A percentile compares a stretch with the other conserved stretches of the same genome.
phyloP scores from a whole-genome alignment of 2,797 vertebrate species.

The Megaceryle alcyon region DNA sequence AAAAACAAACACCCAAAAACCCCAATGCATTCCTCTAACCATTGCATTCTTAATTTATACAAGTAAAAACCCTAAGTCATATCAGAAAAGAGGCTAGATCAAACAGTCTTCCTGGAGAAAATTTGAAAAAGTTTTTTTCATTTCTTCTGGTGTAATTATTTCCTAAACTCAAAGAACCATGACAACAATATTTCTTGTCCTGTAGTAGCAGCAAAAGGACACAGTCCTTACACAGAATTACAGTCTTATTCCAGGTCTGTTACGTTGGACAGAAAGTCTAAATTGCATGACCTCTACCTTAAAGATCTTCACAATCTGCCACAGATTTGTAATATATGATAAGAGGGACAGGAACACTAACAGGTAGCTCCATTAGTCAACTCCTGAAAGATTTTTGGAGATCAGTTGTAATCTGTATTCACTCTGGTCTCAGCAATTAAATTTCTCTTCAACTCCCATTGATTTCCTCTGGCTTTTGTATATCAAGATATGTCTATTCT shows the following conservation, averaged over 20 bases:
- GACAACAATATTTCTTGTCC: background rate
- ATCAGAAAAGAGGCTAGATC: background rate
- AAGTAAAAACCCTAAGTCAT: background rate
- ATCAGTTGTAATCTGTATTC: background rate
- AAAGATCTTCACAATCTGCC: background rate
- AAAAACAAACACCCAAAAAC: background rate
- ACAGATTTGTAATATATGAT: background rate
- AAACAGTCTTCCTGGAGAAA: background rate
- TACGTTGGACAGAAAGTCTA: background rate
- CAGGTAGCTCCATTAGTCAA: background rate
- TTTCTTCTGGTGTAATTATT: background rate
- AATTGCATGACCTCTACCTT: background rate
- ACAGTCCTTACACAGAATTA: no score
- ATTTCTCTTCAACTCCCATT: background rate
- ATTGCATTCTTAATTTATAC: background rate
- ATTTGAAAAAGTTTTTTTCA: background rate
- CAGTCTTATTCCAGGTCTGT: background rate
- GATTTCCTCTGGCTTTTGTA: background rate
- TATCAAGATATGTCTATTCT: background rate
- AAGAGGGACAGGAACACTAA: background rate
- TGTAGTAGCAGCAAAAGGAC: background rate
- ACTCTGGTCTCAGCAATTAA: background rate
- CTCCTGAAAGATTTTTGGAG: background rate
- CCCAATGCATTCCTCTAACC: background rate
- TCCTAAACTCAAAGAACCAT: background rate